phyloP scores from a whole-genome alignment of 2,888 invertebrate species.

The Ctenicera cuprea region DNA sequence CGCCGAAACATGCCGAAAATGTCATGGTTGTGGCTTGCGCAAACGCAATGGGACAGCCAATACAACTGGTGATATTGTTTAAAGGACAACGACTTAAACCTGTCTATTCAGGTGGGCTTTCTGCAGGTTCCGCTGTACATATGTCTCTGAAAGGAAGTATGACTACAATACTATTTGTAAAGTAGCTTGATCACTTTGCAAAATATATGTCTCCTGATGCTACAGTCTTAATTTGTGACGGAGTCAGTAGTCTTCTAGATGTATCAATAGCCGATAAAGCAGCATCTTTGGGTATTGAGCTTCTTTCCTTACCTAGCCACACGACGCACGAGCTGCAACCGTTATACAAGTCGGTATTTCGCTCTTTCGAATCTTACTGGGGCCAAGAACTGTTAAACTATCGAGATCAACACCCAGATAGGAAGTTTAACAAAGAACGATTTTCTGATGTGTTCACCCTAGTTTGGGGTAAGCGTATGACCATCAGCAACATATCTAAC shows the following conservation, averaged over 20 bases:
- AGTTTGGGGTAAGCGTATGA: too few relatives aligned
- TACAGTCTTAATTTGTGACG: not conserved
- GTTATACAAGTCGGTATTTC: conserved; percentile 20
- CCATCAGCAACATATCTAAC: too few relatives aligned
- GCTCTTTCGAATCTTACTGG: conserved; percentile 3
- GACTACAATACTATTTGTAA: not conserved
- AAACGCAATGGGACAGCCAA: conserved; percentile 58
- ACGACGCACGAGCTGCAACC: conserved; percentile 18
- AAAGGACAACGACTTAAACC: conserved; percentile 51
- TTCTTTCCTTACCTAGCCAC: too few relatives aligned
- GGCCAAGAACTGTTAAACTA: conserved; percentile 2
- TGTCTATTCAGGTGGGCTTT: conserved; percentile 52
- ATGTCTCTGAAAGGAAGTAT: conserved; percentile 3
- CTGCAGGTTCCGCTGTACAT: not conserved
- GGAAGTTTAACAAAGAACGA: too few relatives aligned
- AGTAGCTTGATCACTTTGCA: not conserved
- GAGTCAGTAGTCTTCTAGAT: not conserved
- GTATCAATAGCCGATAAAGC: not conserved
- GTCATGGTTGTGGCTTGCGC: conserved; percentile 62
- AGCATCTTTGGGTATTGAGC: not conserved
- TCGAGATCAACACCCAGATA: not conserved
- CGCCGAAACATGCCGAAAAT: conserved; percentile 64
- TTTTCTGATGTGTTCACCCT: too few relatives aligned
- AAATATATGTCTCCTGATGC: not conserved
- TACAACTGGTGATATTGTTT: conserved; percentile 37